phyloP scores from a whole-genome alignment of 2,888 invertebrate genomes.

The Xestia rhomboidea region DNA sequence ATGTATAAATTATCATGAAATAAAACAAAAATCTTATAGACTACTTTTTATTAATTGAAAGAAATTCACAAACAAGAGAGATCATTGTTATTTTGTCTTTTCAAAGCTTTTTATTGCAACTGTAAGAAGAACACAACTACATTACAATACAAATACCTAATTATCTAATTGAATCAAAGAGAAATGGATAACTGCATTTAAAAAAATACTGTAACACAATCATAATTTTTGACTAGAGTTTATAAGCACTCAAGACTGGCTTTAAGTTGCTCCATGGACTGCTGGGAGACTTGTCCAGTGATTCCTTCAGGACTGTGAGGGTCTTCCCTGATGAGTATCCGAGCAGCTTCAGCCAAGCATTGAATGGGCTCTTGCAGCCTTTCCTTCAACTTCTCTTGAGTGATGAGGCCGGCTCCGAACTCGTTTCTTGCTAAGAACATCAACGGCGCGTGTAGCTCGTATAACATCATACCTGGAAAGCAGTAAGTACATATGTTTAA shows the following conservation, averaged over 20 bases:
- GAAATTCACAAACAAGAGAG: conserved; percentile 28
- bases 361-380: conserved; percentile 92
- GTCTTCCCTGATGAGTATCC: conserved; percentile 93
- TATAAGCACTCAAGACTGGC: conserved; percentile 82
- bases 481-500: too few species aligned
- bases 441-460: conserved; percentile 95
- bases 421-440: conserved; percentile 93
- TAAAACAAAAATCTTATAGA: conserved; percentile 30
- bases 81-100: conserved; percentile 62
- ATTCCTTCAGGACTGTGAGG: conserved; percentile 92
- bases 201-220: neutral
- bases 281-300: conserved; percentile 90
- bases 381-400: conserved; percentile 91
- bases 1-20: conserved; percentile 17
- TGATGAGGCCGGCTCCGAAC: conserved; percentile 91
- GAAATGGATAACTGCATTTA: neutral
- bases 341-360: conserved; percentile 92
- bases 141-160: neutral
- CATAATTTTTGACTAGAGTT: conserved; percentile 18
- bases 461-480: conserved; percentile 92
- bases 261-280: conserved; percentile 87
- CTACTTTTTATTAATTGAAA: conserved; percentile 27
- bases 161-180: neutral
- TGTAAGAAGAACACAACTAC: conserved; percentile 8
- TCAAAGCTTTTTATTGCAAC: conserved; percentile 30